Base-by-base conservation (phyloP, 2,888 invertebrate genomes). In the Rhagonycha lutea region DNA sequence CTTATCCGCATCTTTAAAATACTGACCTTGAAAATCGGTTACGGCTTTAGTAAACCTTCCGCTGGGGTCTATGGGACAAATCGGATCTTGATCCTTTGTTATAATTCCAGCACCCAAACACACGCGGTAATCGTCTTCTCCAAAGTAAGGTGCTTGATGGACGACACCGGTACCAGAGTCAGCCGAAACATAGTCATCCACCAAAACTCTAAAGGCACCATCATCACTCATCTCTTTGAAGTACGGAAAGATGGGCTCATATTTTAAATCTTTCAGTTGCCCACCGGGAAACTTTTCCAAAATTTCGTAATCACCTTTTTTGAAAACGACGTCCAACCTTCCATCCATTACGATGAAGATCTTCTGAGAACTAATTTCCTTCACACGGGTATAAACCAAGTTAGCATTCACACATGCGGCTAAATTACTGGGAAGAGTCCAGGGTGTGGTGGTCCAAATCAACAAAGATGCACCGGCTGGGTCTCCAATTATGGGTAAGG, bases 401-500 rank as follows among this genome's bases (percentile, higher is more conserved):
- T 93, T 93, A 1, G 98, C 94, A 89, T 99, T 94, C 10, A 99
- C 98, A 89, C 98, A 98, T 3, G 98, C 92, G 0, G 98, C 93
- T 82, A 98, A 89, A 89, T 99, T 99, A 83, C 98, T 98, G 0
- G 99, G 99, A 78, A 99, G 89, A 18, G 99, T 99, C 99, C 99
- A 99, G 0, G 99, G 99, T 10, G 99, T 99, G 5, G 99, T 99
- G 0, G 99, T 99, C 99, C 99, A 99, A 3, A 97, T 96, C 10
- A 98, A 89, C 71, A 98, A 87, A 28, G 92, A 90, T 60, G 93
- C 93, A 14, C 76, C 86, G 0, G 92, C 91, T 73, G 93, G 93
- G 80, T 94, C 92, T 23, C 81, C 81, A 61, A 93, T 86, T 67
- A 98, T 89, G 12, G 96, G 96, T 83, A 99, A 95, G 71, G 93